These are phyloP conservation scores for Lamellibrachia satsuma DNA, from an alignment of 2,888 invertebrate genomes.

Conservation along the genomic window DNA sequence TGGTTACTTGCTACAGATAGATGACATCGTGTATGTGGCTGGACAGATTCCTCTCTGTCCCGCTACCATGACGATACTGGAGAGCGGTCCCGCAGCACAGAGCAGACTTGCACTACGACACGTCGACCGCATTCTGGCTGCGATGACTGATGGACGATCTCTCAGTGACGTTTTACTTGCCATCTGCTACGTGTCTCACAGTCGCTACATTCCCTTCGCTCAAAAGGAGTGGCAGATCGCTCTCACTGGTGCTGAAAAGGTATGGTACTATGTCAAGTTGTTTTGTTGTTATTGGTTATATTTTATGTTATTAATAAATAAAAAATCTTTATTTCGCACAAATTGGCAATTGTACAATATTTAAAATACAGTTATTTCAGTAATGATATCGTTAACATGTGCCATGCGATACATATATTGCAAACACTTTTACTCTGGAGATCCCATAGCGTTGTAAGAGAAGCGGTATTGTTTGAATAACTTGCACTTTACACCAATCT, in stretches of 20 bases:
- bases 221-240: constrained; percentile 78
- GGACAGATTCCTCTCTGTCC: constrained; percentile 92
- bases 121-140: constrained; percentile 82
- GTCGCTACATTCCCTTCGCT: constrained; percentile 77
- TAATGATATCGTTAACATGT: too few species aligned
- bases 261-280: background rate
- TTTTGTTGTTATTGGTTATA: background rate
- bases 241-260: background rate
- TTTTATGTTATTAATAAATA: background rate
- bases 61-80: constrained; percentile 78
- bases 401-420: too few species aligned
- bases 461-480: too few species aligned
- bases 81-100: constrained; percentile 79
- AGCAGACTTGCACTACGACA: constrained; percentile 86
- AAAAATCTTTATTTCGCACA: too few species aligned
- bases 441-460: too few species aligned
- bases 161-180: constrained; percentile 84
- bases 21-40: constrained; percentile 84
- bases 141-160: constrained; percentile 77
- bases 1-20: constrained; percentile 66
- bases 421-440: too few species aligned
- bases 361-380: too few species aligned
- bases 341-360: too few species aligned
- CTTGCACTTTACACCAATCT: too few species aligned
- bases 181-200: constrained; percentile 85